Percentiles rank a stretch among this genome's conserved stretches.
Conservation (phyloP, 2,113 vertebrate genomes). For the Mohoua ochrocephala region DNA sequence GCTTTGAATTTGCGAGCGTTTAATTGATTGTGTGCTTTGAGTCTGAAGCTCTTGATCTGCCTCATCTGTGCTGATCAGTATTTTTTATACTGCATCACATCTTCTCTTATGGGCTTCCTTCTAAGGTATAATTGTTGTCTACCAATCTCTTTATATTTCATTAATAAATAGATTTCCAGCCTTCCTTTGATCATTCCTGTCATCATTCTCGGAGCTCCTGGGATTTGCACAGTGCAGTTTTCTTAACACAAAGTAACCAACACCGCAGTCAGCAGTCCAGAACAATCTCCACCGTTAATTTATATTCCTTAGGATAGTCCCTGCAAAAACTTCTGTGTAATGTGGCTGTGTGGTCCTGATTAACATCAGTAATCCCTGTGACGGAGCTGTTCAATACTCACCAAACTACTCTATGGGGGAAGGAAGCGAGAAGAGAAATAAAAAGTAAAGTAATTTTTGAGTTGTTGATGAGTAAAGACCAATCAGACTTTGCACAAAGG, state of each 20-base stretch:
- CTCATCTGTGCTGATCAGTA: conserved; percentile 32
- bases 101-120: conserved; percentile 11
- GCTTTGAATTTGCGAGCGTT: not conserved
- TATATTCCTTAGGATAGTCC: conserved; percentile 20
- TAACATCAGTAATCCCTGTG: conserved; percentile 25
- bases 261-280: conserved; percentile 16
- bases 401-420: not conserved
- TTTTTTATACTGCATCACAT: conserved; percentile 45
- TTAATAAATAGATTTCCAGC: conserved; percentile 56
- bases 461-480: not conserved
- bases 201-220: not conserved
- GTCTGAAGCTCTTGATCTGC: conserved; percentile 53
- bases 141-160: conserved; percentile 38
- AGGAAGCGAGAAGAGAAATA: not conserved
- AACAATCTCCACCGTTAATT: conserved; percentile 1
- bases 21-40: conserved; percentile 52
- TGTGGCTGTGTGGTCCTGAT: conserved; percentile 27
- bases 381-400: not conserved
- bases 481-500: not conserved
- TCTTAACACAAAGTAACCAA: not conserved
- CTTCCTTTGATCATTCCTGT: conserved; percentile 36
- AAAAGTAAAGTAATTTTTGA: not conserved
- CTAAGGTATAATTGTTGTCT: conserved; percentile 38
- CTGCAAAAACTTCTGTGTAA: not conserved
- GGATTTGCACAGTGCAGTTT: conserved; percentile 7